Percentiles rank a stretch among this genome's conserved stretches.
Conservation (phyloP, 2,797 vertebrate genomes). For the Schizopygopsis pylzovi region DNA sequence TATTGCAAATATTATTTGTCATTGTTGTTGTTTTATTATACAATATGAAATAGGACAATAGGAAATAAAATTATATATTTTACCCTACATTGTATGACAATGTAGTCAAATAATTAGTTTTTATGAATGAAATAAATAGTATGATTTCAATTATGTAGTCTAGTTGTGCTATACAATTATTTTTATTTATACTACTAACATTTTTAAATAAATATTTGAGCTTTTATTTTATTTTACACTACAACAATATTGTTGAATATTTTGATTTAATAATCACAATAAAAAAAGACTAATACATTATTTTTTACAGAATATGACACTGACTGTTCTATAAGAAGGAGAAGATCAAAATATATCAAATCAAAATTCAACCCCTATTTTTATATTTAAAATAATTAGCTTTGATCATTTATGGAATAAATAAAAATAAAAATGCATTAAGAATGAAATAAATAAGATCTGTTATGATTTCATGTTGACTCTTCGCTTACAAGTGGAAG, state of each 20-base stretch:
- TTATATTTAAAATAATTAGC: neutral
- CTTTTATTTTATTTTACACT: neutral
- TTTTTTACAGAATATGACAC: neutral
- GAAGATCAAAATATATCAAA: neutral
- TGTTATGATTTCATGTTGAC: neutral
- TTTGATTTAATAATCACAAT: neutral
- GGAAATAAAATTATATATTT: neutral
- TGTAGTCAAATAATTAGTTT: neutral
- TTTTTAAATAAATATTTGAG: neutral
- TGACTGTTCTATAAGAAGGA: neutral
- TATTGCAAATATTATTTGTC: no score
- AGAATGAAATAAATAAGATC: neutral
- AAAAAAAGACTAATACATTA: neutral
- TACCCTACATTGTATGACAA: neutral
- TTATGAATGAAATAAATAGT: neutral
- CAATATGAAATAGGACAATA: no score
- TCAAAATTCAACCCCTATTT: neutral
- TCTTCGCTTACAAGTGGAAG: neutral
- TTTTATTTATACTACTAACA: neutral
- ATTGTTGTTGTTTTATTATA: neutral
- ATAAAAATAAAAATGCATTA: neutral
- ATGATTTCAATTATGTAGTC: neutral
- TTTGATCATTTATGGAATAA: neutral
- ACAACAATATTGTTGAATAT: neutral
- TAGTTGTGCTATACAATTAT: neutral